Percentiles rank a stretch among this genome's conserved stretches.
Evolutionary conservation across 2,888 invertebrate species (phyloP).

Genomic region (Mantis religiosa): DNA sequence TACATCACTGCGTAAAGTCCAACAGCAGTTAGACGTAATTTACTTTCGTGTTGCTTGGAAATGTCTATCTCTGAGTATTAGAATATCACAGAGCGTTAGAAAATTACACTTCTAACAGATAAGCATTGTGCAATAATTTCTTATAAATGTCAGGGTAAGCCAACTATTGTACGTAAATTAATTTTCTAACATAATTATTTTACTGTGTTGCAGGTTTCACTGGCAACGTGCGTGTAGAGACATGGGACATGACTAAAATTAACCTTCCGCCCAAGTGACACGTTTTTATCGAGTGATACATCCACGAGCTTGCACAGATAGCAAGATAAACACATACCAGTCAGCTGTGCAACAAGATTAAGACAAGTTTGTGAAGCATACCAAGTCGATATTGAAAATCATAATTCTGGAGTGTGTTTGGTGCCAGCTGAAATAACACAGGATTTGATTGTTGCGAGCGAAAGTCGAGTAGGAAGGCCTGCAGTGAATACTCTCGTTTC

Average conservation of each 20-base stretch:
- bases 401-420: background rate
- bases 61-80: no score
- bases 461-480: background rate
- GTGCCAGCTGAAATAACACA: background rate
- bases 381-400: background rate
- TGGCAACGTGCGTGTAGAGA: background rate
- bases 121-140: no score
- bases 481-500: background rate
- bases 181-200: no score
- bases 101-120: no score
- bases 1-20: no score
- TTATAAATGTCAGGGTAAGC: no score
- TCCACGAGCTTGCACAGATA: background rate
- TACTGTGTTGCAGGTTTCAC: background rate
- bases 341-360: background rate
- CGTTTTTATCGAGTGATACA: background rate
- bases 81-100: no score
- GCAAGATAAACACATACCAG: background rate
- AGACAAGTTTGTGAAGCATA: background rate
- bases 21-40: no score
- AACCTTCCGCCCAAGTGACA: background rate
- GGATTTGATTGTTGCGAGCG: background rate
- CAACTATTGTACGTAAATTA: no score
- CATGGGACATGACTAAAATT: background rate
- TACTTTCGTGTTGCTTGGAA: no score